These are phyloP conservation scores for Ceratoteleas bidentatus DNA, from an alignment of 1,140 invertebrate species.

Conservation along the genomic window DNA sequence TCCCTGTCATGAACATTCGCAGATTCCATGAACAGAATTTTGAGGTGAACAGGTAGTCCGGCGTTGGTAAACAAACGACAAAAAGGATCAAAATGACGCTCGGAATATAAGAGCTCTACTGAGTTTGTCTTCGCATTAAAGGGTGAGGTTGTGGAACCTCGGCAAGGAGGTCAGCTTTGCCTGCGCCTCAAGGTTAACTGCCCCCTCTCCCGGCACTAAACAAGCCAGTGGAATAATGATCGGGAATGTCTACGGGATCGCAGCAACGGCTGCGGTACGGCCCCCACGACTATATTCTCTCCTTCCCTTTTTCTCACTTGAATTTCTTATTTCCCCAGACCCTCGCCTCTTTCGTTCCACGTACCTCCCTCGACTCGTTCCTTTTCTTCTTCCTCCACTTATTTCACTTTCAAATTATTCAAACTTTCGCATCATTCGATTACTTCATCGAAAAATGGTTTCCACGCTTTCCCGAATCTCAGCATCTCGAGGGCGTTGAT, in stretches of 20 bases:
- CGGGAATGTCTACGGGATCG: slow-evolving; percentile 72
- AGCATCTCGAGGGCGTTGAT: too few species aligned
- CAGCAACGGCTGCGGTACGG: slow-evolving; percentile 67
- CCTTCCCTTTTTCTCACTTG: slow-evolving; percentile 68
- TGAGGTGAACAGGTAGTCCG: slow-evolving; percentile 25
- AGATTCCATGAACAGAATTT: slow-evolving; percentile 20
- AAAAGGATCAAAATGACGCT: slow-evolving; percentile 28
- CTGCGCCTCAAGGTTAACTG: slow-evolving; percentile 71
- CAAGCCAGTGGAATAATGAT: slow-evolving; percentile 76
- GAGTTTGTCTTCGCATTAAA: slow-evolving; percentile 53
- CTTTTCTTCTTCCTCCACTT: slow-evolving; percentile 19
- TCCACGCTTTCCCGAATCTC: too few species aligned
- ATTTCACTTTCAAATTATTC: slow-evolving; percentile 22
- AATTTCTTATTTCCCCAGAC: slow-evolving; percentile 56
- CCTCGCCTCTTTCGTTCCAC: slow-evolving; percentile 36
- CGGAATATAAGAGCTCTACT: slow-evolving; percentile 52
- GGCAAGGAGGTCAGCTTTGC: slow-evolving; percentile 69
- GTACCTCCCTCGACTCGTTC: slow-evolving; percentile 41
- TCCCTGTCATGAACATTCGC: slow-evolving; percentile 13
- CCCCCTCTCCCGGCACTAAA: slow-evolving; percentile 64
- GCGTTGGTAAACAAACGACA: slow-evolving; percentile 31
- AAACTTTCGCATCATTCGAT: background rate
- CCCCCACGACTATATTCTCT: slow-evolving; percentile 70
- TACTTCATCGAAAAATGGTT: too few species aligned
- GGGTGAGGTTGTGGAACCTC: slow-evolving; percentile 65